These are phyloP conservation scores for Macroramphosus scolopax DNA, from an alignment of 2,797 vertebrate genomes.

Conservation along the genomic window DNA sequence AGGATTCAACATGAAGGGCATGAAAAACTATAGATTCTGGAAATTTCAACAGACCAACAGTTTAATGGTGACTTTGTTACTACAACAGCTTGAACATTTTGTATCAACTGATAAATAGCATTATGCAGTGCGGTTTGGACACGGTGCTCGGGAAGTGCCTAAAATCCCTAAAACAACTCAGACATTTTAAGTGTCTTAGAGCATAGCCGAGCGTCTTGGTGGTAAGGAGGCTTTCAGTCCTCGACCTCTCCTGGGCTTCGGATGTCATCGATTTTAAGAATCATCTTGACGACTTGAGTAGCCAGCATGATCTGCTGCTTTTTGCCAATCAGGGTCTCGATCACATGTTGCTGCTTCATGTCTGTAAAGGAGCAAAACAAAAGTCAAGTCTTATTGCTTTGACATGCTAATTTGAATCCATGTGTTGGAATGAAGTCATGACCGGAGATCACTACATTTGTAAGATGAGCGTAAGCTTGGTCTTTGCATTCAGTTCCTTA, in stretches of 20 bases:
- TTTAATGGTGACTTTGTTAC: conserved; percentile 78
- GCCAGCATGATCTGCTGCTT: conserved; percentile 97
- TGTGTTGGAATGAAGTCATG: neutral
- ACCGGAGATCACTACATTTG: too few relatives aligned
- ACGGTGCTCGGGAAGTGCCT: conserved; percentile 66
- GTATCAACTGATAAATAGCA: conserved; percentile 85
- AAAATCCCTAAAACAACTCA: conserved; percentile 40
- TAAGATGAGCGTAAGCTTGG: neutral
- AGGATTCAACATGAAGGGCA: too few relatives aligned
- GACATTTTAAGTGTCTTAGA: conserved; percentile 15
- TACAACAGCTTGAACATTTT: conserved; percentile 66
- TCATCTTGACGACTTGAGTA: conserved; percentile 97
- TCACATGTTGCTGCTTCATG: conserved; percentile 97
- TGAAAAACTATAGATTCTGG: conserved; percentile 2
- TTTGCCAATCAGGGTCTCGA: conserved; percentile 97
- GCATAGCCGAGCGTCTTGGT: conserved; percentile 10
- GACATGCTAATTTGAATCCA: too few relatives aligned
- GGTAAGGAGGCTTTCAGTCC: conserved; percentile 76
- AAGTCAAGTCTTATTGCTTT: neutral
- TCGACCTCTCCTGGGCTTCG: conserved; percentile 91
- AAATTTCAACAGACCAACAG: conserved; percentile 61
- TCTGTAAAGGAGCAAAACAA: conserved; percentile 72
- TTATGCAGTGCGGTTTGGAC: conserved; percentile 60
- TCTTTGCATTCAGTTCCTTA: conserved; percentile 62
- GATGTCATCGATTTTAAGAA: conserved; percentile 98